Evolutionary conservation across 2,113 vertebrate genomes (phyloP).

Genomic region (Pica pica): DNA sequence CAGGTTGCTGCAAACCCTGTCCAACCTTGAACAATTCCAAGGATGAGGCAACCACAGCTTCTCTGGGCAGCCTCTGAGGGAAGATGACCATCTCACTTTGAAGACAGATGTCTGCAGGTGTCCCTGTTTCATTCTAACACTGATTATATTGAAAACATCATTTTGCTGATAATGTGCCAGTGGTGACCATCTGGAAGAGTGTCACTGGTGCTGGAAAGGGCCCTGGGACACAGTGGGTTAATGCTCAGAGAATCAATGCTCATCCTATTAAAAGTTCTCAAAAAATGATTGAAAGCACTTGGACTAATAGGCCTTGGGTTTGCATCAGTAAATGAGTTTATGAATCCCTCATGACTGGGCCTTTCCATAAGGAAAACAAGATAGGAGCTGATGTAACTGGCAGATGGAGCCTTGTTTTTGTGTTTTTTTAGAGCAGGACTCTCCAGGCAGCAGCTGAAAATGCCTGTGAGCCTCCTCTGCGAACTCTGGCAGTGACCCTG

Average conservation of each 20-base stretch:
- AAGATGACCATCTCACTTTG: accelerated
- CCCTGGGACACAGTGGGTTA: background rate
- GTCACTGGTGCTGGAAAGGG: background rate
- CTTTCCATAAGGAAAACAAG: background rate
- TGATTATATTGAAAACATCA: background rate
- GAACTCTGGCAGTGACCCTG: background rate
- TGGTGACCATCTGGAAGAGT: background rate
- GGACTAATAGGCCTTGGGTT: background rate
- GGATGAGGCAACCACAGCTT: background rate
- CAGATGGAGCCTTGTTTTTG: background rate
- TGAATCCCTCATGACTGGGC: background rate
- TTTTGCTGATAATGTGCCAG: background rate
- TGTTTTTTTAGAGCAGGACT: background rate
- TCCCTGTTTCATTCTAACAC: background rate
- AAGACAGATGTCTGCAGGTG: background rate
- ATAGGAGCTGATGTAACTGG: background rate
- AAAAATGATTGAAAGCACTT: background rate
- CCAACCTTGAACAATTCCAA: background rate
- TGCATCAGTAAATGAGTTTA: background rate
- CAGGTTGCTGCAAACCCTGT: background rate
- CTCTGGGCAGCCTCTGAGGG: background rate
- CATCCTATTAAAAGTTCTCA: background rate
- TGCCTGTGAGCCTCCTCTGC: background rate
- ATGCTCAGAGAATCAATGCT: background rate
- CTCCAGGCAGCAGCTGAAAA: background rate